Conservation (phyloP, 2,113 vertebrate species). For the Brachionichthys hirsutus region DNA sequence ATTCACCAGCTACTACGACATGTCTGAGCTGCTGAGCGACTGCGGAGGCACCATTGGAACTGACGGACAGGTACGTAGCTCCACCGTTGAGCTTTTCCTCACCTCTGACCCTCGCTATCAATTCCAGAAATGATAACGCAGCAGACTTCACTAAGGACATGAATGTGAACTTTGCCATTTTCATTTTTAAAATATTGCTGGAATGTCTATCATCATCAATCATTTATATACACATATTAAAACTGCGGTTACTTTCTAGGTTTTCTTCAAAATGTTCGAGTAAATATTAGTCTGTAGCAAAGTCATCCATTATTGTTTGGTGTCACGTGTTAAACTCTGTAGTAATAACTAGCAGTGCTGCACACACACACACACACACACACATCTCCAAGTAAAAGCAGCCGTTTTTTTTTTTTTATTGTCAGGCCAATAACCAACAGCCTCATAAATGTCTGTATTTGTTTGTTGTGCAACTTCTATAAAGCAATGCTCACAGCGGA, state of each 20-base stretch:
- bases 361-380: slow-evolving; percentile 5
- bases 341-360: slow-evolving; percentile 53
- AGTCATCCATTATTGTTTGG: slow-evolving; percentile 27
- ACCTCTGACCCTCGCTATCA: slow-evolving; percentile 50
- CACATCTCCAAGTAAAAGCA: slow-evolving; percentile 4
- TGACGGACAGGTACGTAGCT: slow-evolving; percentile 85
- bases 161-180: slow-evolving; percentile 29
- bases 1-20: slow-evolving; percentile 92
- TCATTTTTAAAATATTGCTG: not conserved
- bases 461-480: slow-evolving; percentile 6
- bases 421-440: slow-evolving; percentile 26
- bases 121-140: slow-evolving; percentile 17
- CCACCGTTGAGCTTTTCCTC: slow-evolving; percentile 29
- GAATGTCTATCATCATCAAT: slow-evolving; percentile 19
- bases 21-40: slow-evolving; percentile 92
- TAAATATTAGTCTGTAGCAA: slow-evolving; percentile 19
- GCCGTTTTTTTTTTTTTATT: slow-evolving; percentile 38
- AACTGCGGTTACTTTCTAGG: slow-evolving; percentile 4
- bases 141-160: slow-evolving; percentile 2
- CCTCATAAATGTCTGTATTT: slow-evolving; percentile 13
- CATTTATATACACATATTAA: slow-evolving; percentile 38
- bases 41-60: slow-evolving; percentile 82
- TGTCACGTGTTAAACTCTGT: slow-evolving; percentile 26
- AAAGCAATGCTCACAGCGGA: slow-evolving; percentile 20
- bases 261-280: slow-evolving; percentile 32